Conservation (phyloP, 2,888 invertebrate species). For the Drosophila gaucha region DNA sequence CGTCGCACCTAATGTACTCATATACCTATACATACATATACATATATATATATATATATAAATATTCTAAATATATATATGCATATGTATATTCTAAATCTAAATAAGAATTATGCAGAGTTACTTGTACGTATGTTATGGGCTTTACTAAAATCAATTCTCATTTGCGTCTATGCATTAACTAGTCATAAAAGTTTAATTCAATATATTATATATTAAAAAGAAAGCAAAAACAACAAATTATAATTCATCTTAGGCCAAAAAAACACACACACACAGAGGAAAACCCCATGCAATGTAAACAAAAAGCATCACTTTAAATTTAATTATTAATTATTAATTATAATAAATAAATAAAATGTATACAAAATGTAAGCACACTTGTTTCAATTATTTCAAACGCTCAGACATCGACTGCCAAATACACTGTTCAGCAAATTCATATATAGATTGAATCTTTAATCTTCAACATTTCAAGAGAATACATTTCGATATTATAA, state of each 20-base stretch:
- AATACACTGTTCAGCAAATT: no score
- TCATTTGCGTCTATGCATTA: conserved; percentile 30
- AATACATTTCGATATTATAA: no score
- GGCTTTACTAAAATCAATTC: conserved; percentile 31
- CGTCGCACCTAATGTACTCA: conserved; percentile 36
- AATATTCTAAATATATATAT: conserved; percentile 8
- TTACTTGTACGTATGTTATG: conserved; percentile 48
- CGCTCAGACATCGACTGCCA: no score
- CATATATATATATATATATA: conserved; percentile 10
- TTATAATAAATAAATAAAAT: conserved; percentile 57
- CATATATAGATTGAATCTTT: no score
- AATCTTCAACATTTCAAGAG: no score
- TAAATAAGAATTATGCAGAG: conserved; percentile 27
- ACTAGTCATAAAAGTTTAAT: conserved; percentile 44
- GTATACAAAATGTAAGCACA: conserved; percentile 33
- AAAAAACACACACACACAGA: conserved; percentile 16
- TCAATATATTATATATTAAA: conserved; percentile 20
- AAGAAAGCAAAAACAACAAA: conserved; percentile 1
- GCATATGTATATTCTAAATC: conserved; percentile 4
- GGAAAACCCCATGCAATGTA: conserved; percentile 60
- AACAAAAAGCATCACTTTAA: conserved; percentile 68
- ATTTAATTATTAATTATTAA: conserved; percentile 66
- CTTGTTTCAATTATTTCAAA: conserved; percentile 5
- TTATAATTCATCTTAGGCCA: conserved; percentile 51
- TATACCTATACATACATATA: conserved; percentile 10